Conservation (phyloP, 2,797 vertebrate species). For the Sebastolobus altivelis region DNA sequence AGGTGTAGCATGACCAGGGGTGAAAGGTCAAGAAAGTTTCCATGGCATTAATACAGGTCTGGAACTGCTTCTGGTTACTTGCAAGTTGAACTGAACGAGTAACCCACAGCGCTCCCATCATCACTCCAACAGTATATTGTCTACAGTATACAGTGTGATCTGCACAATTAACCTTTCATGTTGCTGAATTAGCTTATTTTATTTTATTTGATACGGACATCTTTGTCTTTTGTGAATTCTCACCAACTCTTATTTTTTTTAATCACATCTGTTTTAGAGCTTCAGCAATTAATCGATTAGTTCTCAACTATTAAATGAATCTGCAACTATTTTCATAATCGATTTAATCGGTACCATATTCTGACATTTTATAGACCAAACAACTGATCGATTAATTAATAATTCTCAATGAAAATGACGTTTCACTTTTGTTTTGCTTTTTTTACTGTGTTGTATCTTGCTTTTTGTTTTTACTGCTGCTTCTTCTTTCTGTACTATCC, state of each 20-base stretch:
- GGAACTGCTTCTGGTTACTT: constrained; percentile 39
- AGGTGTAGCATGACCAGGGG: constrained; percentile 68
- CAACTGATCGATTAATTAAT: no score
- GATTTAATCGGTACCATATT: no score
- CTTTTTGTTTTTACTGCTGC: no score
- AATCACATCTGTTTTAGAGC: not conserved
- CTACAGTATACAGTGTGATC: not conserved
- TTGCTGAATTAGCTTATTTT: not conserved
- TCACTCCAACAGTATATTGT: not conserved
- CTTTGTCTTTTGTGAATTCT: not conserved
- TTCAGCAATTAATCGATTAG: no score
- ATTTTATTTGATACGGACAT: not conserved
- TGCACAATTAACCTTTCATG: not conserved
- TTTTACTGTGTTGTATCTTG: no score
- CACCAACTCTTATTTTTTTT: not conserved
- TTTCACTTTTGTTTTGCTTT: no score
- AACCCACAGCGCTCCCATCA: not conserved
- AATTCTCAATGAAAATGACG: no score
- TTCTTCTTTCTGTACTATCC: no score
- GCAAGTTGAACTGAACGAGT: not conserved
- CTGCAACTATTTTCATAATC: no score
- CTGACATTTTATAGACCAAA: no score
- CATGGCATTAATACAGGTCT: constrained; percentile 49
- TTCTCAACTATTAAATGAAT: no score
- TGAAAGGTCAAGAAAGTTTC: constrained; percentile 60